These are phyloP conservation scores for Thalassarche chlororhynchos DNA, from an alignment of 2,113 vertebrate genomes.

Conservation along the genomic window DNA sequence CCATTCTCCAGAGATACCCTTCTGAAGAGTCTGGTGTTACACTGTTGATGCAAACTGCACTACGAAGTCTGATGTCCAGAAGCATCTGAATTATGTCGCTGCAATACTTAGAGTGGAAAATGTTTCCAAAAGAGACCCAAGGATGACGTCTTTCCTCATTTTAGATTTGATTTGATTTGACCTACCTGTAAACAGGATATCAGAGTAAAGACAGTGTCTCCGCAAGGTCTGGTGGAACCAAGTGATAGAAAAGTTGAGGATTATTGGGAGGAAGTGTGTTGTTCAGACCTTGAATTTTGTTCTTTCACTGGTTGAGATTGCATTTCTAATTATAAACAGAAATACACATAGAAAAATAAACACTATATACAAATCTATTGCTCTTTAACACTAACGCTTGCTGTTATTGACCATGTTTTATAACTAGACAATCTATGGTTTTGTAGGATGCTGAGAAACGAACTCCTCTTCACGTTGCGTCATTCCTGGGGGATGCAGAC, in stretches of 20 bases:
- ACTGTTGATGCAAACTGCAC: not conserved
- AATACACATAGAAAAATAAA: not conserved
- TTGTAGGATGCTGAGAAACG: conserved; percentile 93
- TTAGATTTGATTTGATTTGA: not conserved
- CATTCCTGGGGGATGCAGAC: conserved; percentile 94
- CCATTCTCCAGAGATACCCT: not conserved
- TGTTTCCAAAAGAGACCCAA: not conserved
- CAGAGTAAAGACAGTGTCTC: not conserved
- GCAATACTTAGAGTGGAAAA: not conserved
- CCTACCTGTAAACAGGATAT: not conserved
- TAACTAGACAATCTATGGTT: not conserved
- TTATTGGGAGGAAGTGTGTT: not conserved
- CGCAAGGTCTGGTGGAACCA: not conserved
- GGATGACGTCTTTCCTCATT: not conserved
- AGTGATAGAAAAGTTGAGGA: not conserved
- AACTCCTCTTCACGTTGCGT: conserved; percentile 92
- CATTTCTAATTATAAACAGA: not conserved
- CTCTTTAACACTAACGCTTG: not conserved
- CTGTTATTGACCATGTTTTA: not conserved
- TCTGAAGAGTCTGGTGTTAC: not conserved
- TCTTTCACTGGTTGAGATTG: not conserved
- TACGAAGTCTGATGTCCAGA: not conserved
- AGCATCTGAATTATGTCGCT: not conserved
- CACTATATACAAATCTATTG: not conserved
- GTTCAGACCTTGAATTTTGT: not conserved